Percentiles rank a stretch among this genome's conserved stretches.
These are phyloP conservation scores for Rhizomys pruinosus DNA, from an alignment of 2,113 vertebrate species.

Conservation along the genomic window DNA sequence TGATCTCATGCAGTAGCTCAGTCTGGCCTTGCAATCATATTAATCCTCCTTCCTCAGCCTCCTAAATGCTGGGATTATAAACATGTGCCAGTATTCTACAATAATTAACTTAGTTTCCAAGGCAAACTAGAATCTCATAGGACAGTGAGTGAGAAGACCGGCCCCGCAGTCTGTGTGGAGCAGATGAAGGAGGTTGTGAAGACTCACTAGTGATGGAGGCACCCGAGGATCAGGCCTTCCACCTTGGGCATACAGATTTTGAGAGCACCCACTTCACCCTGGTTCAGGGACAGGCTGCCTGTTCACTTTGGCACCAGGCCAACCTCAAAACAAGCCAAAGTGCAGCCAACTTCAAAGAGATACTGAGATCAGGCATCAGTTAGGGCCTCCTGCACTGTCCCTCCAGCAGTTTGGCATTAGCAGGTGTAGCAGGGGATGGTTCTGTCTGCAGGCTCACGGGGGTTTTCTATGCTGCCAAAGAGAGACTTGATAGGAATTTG, in stretches of 20 bases:
- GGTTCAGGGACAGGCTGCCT: rapidly evolving
- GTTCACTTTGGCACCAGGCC: background rate
- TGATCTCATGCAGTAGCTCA: background rate
- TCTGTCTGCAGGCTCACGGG: slow-evolving; percentile 38
- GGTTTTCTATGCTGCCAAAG: background rate
- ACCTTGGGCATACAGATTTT: background rate
- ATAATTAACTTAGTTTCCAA: background rate
- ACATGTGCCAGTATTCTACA: no score
- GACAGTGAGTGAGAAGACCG: background rate
- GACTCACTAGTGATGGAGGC: background rate
- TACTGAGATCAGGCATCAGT: slow-evolving; percentile 23
- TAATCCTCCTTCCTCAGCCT: background rate
- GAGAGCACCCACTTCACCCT: background rate
- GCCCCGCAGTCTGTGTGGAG: background rate
- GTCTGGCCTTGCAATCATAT: background rate
- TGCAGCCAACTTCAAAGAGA: slow-evolving; percentile 28
- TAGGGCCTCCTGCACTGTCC: background rate
- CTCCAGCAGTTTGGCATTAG: background rate
- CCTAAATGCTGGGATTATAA: background rate
- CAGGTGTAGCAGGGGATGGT: background rate
- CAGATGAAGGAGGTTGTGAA: background rate
- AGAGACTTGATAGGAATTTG: slow-evolving; percentile 60
- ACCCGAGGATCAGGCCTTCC: background rate
- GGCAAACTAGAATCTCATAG: background rate
- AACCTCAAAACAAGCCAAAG: slow-evolving; percentile 34